Conservation (phyloP, 2,113 vertebrate genomes). For the Nothocercus nigrocapillus region DNA sequence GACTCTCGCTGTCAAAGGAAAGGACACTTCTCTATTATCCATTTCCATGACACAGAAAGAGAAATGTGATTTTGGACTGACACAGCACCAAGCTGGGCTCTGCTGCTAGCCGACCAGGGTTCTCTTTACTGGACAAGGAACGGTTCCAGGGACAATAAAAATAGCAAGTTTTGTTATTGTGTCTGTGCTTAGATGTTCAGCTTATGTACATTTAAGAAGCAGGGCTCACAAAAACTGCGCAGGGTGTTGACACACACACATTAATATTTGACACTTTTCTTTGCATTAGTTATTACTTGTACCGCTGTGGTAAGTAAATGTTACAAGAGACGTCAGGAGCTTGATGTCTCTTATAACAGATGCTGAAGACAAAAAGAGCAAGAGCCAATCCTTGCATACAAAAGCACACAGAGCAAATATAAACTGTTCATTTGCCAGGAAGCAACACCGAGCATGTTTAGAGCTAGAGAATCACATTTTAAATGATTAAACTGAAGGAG, state of each 20-base stretch:
- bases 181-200: neutral
- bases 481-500: neutral
- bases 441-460: neutral
- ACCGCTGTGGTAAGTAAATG: neutral
- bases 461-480: neutral
- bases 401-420: neutral
- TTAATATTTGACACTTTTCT: constrained; percentile 19
- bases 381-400: neutral
- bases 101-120: neutral
- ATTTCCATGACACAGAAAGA: neutral
- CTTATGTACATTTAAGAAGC: neutral
- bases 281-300: neutral
- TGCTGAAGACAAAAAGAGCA: neutral
- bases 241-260: neutral
- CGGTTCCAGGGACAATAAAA: neutral
- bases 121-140: neutral
- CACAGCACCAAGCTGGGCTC: neutral
- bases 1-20: neutral
- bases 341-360: neutral
- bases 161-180: neutral
- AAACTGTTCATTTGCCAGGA: neutral
- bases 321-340: constrained; percentile 4
- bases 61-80: neutral
- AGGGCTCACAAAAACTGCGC: neutral
- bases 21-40: neutral